Evolutionary conservation across 1,140 invertebrate genomes (phyloP).

Genomic region (Drosophila biarmipes): DNA sequence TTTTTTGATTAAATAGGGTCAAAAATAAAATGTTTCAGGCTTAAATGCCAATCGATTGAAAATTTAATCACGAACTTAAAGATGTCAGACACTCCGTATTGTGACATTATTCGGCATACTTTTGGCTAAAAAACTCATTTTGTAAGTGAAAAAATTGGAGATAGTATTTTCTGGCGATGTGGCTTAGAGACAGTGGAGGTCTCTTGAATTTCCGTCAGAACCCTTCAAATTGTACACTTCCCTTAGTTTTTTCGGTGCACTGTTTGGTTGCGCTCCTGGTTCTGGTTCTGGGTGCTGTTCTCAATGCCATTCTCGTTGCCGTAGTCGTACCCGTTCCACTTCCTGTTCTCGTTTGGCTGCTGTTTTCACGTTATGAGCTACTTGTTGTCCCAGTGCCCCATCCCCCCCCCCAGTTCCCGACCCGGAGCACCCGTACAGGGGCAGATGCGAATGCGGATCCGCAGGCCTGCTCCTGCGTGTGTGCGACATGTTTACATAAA

Average conservation of each 20-base stretch:
- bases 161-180: too few relatives aligned
- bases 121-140: too few relatives aligned
- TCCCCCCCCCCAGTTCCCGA: not conserved
- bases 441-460: slow-evolving; percentile 10
- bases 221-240: not conserved
- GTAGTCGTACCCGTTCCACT: slow-evolving; percentile 39
- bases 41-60: too few relatives aligned
- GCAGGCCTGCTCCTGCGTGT: slow-evolving; percentile 43
- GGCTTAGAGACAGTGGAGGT: too few relatives aligned
- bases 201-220: too few relatives aligned
- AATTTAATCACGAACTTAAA: too few relatives aligned
- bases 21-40: too few relatives aligned
- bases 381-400: slow-evolving; percentile 65
- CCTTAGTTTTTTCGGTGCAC: slow-evolving; percentile 14
- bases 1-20: too few relatives aligned
- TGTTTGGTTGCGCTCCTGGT: slow-evolving; percentile 14
- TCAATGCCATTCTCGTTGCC: slow-evolving; percentile 55
- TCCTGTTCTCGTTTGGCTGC: slow-evolving; percentile 54
- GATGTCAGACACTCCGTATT: too few relatives aligned
- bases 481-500: slow-evolving; percentile 66
- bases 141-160: too few relatives aligned
- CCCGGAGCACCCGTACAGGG: slow-evolving; percentile 12
- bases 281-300: slow-evolving; percentile 35
- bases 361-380: slow-evolving; percentile 74
- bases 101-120: too few relatives aligned